These are phyloP conservation scores for Aleadryas rufinucha DNA, from an alignment of 2,113 vertebrate genomes.

Conservation along the genomic window DNA sequence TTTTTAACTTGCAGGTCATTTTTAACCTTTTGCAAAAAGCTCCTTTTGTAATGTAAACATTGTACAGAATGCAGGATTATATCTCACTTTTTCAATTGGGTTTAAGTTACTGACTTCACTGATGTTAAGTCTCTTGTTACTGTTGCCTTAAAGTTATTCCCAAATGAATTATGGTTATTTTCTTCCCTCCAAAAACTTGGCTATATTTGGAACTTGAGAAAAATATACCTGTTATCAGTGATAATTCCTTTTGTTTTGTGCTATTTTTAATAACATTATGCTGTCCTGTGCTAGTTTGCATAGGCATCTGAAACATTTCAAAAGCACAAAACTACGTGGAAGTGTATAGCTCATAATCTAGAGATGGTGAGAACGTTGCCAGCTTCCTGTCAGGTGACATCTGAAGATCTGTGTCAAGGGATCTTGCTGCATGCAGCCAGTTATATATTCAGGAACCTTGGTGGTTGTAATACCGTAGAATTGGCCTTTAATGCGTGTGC, in stretches of 20 bases:
- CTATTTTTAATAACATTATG: background rate
- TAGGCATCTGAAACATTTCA: background rate
- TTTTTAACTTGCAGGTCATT: background rate
- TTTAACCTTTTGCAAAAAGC: background rate
- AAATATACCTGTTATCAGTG: background rate
- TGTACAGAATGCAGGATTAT: background rate
- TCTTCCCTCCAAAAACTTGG: background rate
- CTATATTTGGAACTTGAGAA: background rate
- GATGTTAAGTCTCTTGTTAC: background rate
- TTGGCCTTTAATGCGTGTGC: background rate
- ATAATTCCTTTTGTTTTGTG: background rate
- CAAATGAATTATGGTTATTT: background rate
- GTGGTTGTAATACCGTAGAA: background rate
- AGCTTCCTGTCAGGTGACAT: background rate
- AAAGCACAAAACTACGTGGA: background rate
- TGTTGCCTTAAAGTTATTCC: background rate
- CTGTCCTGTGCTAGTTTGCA: background rate
- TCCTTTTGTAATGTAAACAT: background rate
- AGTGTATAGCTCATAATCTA: background rate
- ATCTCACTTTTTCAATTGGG: background rate
- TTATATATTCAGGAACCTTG: background rate
- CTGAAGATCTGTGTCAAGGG: background rate
- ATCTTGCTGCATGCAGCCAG: background rate
- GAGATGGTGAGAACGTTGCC: background rate
- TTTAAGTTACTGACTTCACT: background rate